Conservation (phyloP, 1,140 invertebrate genomes). For the Ladona fulva region DNA sequence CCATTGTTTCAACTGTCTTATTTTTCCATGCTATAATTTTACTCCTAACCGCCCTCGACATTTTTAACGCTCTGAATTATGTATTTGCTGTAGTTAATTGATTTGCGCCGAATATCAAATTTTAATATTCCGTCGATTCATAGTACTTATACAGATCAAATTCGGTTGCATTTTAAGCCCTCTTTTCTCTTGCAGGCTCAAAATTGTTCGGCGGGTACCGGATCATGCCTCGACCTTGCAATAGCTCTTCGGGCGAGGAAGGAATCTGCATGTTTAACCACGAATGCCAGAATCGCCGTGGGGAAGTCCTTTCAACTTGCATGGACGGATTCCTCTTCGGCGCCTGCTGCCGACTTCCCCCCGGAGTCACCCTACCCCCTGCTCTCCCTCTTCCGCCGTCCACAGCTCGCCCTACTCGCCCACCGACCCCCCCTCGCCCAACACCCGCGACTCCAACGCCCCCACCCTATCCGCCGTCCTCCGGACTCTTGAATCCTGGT, state of each 20-base stretch:
- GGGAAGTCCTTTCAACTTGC: slow-evolving; percentile 77
- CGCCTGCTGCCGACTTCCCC: slow-evolving; percentile 69
- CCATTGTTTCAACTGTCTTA: too few relatives aligned
- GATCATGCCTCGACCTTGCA: slow-evolving; percentile 69
- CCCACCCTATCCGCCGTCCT: background rate
- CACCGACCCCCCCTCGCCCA: slow-evolving; percentile 13
- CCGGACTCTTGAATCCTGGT: slow-evolving; percentile 1
- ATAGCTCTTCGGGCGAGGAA: slow-evolving; percentile 35
- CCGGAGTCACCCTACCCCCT: slow-evolving; percentile 30
- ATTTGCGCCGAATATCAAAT: too few relatives aligned
- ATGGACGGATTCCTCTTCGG: slow-evolving; percentile 88
- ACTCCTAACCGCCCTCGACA: too few relatives aligned
- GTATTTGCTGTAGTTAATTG: too few relatives aligned
- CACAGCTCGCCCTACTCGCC: slow-evolving; percentile 25
- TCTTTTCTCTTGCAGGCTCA: slow-evolving; percentile 45
- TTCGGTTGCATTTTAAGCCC: too few relatives aligned
- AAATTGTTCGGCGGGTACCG: slow-evolving; percentile 77
- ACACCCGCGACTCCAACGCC: background rate
- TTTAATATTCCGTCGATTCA: too few relatives aligned
- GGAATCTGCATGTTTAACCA: slow-evolving; percentile 93
- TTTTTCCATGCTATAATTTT: too few relatives aligned
- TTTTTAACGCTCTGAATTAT: too few relatives aligned
- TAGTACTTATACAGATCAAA: too few relatives aligned
- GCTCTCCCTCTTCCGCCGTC: slow-evolving; percentile 34
- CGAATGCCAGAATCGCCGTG: slow-evolving; percentile 69